These are phyloP conservation scores for Eilema griseolum DNA, from an alignment of 2,888 invertebrate genomes.

Conservation along the genomic window DNA sequence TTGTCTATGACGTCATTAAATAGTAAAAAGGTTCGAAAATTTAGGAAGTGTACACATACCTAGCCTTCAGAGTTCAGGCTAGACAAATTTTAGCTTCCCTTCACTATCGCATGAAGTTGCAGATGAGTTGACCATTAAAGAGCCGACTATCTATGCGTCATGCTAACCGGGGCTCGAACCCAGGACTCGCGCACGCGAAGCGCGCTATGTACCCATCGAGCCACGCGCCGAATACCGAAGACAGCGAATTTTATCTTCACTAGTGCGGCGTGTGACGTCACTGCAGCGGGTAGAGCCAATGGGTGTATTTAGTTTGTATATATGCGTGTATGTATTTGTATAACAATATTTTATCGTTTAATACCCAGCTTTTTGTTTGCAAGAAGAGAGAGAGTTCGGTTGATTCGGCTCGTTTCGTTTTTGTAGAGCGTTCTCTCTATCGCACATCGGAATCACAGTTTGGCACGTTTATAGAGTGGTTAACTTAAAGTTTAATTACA, in stretches of 20 bases:
- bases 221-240: slow-evolving; percentile 28
- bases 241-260: slow-evolving; percentile 33
- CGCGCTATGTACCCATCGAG: slow-evolving; percentile 28
- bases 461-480: neutral
- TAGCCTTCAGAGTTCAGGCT: slow-evolving; percentile 44
- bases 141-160: slow-evolving; percentile 71
- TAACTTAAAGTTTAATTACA: neutral
- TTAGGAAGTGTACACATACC: slow-evolving; percentile 79
- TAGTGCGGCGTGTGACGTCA: slow-evolving; percentile 43
- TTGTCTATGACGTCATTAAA: neutral
- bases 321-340: too few species aligned
- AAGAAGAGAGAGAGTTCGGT: too few species aligned
- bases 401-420: neutral
- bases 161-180: slow-evolving; percentile 63
- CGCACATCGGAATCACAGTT: neutral
- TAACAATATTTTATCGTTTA: neutral
- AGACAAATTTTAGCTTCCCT: slow-evolving; percentile 68
- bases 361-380: neutral
- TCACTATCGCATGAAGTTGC: slow-evolving; percentile 77
- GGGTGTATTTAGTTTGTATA: neutral
- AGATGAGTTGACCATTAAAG: slow-evolving; percentile 60
- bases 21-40: slow-evolving; percentile 43
- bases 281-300: slow-evolving; percentile 7
- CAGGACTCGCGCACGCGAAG: slow-evolving; percentile 20
- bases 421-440: neutral